phyloP scores from a whole-genome alignment of 2,113 vertebrate genomes.

The Leptobrachium ailaonicum region DNA sequence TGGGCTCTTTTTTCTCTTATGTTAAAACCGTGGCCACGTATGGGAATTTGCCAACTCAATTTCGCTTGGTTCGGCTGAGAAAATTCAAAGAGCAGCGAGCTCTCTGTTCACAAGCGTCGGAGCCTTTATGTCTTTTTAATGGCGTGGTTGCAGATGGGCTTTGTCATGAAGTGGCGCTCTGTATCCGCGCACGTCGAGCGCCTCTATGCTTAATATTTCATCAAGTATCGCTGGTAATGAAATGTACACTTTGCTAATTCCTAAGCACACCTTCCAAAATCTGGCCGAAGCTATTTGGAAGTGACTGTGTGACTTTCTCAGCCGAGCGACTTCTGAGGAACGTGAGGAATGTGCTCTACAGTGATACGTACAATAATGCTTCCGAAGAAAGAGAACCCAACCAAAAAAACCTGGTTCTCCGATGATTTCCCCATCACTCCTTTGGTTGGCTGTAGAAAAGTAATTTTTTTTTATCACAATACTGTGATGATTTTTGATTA shows the following conservation, averaged over 20 bases:
- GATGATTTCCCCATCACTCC: no score
- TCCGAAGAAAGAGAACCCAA: no score
- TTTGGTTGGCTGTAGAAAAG: no score
- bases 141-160: conserved; percentile 35
- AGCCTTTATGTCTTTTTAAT: conserved; percentile 43
- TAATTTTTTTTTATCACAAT: no score
- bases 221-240: conserved; percentile 27
- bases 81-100: conserved; percentile 9
- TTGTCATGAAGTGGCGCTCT: conserved; percentile 35
- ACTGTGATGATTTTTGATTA: no score
- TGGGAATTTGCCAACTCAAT: conserved; percentile 46
- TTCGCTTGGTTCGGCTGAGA: conserved; percentile 37
- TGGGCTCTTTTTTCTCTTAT: conserved; percentile 12
- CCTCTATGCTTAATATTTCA: conserved; percentile 8
- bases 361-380: no score
- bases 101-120: conserved; percentile 26
- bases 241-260: conserved; percentile 5
- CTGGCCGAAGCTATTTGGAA: not conserved
- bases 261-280: not conserved
- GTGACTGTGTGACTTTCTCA: no score
- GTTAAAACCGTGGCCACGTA: conserved; percentile 20
- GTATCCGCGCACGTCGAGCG: conserved; percentile 7
- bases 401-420: no score
- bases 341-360: no score
- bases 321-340: no score